Conservation (phyloP, 2,113 vertebrate species). For the Rissa tridactyla region DNA sequence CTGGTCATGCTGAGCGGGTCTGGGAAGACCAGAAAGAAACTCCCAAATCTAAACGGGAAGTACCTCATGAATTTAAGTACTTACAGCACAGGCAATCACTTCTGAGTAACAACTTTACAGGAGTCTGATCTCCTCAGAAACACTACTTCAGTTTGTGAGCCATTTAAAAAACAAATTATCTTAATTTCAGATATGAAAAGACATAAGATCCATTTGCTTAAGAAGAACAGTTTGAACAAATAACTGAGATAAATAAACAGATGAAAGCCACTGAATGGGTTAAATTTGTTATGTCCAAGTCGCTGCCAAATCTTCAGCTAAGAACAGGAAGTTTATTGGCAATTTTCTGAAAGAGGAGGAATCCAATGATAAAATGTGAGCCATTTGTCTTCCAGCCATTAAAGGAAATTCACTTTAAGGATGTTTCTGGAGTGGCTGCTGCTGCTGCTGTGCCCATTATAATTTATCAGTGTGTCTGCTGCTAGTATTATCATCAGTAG, state of each 20-base stretch:
- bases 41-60: neutral
- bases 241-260: neutral
- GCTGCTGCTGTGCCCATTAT: neutral
- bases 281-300: slow-evolving; percentile 21
- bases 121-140: neutral
- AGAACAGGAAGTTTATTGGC: slow-evolving; percentile 57
- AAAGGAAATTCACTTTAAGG: slow-evolving; percentile 52
- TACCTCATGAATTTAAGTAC: neutral
- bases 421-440: slow-evolving; percentile 36
- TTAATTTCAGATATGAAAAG: neutral
- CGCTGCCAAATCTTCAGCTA: slow-evolving; percentile 31
- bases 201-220: neutral
- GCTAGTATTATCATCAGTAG: slow-evolving; percentile 18
- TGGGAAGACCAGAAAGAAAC: neutral
- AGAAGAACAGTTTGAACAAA: neutral
- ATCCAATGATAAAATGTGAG: slow-evolving; percentile 59
- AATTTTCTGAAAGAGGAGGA: slow-evolving; percentile 62
- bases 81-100: neutral
- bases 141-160: neutral
- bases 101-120: neutral
- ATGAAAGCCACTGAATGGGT: slow-evolving; percentile 12
- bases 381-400: slow-evolving; percentile 56
- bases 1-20: neutral
- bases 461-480: slow-evolving; percentile 58
- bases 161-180: neutral